These are phyloP conservation scores for Agrilus cyanescens DNA, from an alignment of 2,888 invertebrate genomes.

Conservation along the genomic window DNA sequence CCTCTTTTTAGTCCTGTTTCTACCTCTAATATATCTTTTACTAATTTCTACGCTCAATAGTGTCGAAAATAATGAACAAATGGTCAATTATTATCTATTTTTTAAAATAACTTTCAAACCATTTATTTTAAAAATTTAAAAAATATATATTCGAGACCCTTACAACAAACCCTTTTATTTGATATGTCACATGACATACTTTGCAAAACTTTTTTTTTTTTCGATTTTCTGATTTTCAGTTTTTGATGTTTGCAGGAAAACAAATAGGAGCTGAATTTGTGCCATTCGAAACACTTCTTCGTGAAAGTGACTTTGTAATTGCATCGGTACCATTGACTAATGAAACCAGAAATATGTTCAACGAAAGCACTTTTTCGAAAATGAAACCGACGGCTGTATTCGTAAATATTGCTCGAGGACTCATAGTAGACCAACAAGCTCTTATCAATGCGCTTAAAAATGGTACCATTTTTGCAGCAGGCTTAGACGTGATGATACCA, in stretches of 20 bases:
- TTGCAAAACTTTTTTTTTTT: no score
- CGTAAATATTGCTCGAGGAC: slow-evolving; percentile 66
- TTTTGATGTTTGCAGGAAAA: slow-evolving; percentile 28
- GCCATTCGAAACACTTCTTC: slow-evolving; percentile 50
- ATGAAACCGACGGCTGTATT: slow-evolving; percentile 73
- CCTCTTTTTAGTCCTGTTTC: no score
- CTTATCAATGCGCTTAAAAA: slow-evolving; percentile 64
- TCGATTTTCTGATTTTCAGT: no score
- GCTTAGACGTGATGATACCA: slow-evolving; percentile 82
- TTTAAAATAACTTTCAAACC: no score
- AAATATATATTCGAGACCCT: no score
- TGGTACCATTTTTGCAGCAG: slow-evolving; percentile 72
- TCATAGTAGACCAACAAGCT: slow-evolving; percentile 71
- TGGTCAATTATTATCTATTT: no score
- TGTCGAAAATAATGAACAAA: no score
- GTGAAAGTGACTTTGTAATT: slow-evolving; percentile 64
- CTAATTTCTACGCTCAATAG: not conserved
- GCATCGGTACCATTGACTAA: slow-evolving; percentile 54
- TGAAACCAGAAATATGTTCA: slow-evolving; percentile 60
- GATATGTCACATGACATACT: no score
- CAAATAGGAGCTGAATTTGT: slow-evolving; percentile 29
- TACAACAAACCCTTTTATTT: no score
- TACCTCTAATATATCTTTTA: no score
- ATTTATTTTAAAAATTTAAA: no score
- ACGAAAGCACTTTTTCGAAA: slow-evolving; percentile 49